phyloP scores from a whole-genome alignment of 2,797 vertebrate genomes.

The Cossypha caffra region DNA sequence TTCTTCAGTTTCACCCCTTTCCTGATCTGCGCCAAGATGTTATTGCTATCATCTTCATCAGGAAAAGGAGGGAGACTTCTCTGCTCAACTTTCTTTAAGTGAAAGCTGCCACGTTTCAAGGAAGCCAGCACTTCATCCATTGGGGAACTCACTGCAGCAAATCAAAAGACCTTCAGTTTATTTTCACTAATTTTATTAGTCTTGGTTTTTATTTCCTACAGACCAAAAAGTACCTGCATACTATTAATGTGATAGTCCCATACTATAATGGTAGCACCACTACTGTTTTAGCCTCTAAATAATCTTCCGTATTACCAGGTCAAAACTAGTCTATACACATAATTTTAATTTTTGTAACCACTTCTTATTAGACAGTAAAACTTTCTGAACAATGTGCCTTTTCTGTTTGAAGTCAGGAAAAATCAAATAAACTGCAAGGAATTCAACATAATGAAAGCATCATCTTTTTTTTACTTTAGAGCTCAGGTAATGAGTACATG shows the following conservation, averaged over 20 bases:
- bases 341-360: neutral
- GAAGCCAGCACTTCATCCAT: constrained; percentile 99
- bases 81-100: constrained; percentile 94
- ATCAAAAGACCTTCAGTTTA: constrained; percentile 42
- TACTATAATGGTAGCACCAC: neutral
- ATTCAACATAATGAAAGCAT: neutral
- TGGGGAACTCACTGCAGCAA: constrained; percentile 89
- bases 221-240: neutral
- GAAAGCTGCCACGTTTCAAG: constrained; percentile 95
- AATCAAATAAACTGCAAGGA: neutral
- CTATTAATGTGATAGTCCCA: neutral
- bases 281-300: neutral
- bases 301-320: neutral
- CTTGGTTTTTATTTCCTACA: neutral
- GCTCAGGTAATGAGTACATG: neutral
- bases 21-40: constrained; percentile 97
- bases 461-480: neutral
- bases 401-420: neutral
- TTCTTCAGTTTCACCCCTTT: constrained; percentile 95
- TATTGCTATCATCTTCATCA: constrained; percentile 91
- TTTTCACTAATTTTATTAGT: neutral
- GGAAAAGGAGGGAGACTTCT: constrained; percentile 91
- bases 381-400: neutral
- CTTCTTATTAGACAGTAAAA: neutral
- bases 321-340: neutral